phyloP scores from a whole-genome alignment of 2,113 vertebrate genomes.

The Vidua chalybeata region DNA sequence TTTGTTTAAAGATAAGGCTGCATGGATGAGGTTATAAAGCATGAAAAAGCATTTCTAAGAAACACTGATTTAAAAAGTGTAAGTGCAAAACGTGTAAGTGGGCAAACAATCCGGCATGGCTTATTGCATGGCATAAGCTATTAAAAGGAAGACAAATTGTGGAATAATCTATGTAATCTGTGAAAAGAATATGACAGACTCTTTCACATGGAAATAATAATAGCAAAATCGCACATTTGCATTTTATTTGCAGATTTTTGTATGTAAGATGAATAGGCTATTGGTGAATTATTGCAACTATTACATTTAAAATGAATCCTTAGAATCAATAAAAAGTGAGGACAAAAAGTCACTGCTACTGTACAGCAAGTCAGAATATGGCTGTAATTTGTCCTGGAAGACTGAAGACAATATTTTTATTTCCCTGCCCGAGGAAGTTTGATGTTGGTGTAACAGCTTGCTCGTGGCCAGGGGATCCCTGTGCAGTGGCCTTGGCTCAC shows the following conservation, averaged over 20 bases:
- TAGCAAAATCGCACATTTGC: background rate
- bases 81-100: background rate
- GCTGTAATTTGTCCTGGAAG: background rate
- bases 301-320: background rate
- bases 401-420: background rate
- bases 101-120: background rate
- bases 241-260: background rate
- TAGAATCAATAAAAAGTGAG: background rate
- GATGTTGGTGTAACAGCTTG: background rate
- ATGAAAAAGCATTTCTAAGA: background rate
- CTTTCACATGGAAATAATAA: background rate
- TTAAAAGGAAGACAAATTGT: background rate
- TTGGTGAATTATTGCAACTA: background rate
- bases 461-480: fast-evolving
- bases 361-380: background rate
- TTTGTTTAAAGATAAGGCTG: background rate
- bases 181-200: background rate
- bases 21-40: background rate
- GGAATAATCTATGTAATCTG: background rate
- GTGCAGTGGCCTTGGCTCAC: background rate
- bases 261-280: background rate
- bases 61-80: background rate
- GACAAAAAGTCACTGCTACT: background rate
- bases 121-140: background rate
- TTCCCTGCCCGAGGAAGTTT: background rate